Base-by-base conservation (phyloP, 2,888 invertebrate species). In the Lasioglossum leucozonium region DNA sequence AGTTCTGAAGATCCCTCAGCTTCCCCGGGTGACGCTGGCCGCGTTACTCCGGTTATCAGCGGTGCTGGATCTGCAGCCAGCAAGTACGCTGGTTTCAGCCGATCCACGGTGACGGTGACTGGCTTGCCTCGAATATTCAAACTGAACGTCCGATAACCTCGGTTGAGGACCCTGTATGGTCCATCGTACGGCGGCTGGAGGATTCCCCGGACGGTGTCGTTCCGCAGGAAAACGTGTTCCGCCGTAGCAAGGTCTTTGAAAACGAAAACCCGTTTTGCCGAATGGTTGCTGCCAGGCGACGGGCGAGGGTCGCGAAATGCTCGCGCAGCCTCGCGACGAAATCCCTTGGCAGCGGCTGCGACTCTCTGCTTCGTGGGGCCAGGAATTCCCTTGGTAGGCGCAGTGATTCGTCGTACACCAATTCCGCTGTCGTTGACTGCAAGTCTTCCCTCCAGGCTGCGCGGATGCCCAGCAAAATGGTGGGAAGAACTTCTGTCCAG, bases 121-220 rank as follows among this genome's bases (percentile, higher is more conserved):
- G 37, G 22, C 13, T 55, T 73, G 18, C 13, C 72, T n/a, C 55
- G 51, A 34, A 55, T 51, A n/a, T 1, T 4, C 18, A 73, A 18
- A 0, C 55, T 37, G 18, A 34, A 73, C 0, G 37, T 55, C 51
- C 37, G 72, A 4, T 8, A 11, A 0, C 65, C 44, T 65, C 65
- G 26, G 22, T 10, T 26, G 30, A 75, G 10, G 26, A 65, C 65
- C 75, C 10, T 42, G 75, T 16, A 65, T 6, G 75, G 42, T 3
- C 44, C 65, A 8, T 75, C 65, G 65, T 65, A 65, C 4, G 75
- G 65, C 30, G 75, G 65, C 13, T 75, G 44, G 18, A 65, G 30
- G 5, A 75, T 44, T 75, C 75, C 65, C 11, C 65, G n/a, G 11
- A 75, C 65, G 11, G 75, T 4, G 65, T 75, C 65, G 65, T 75